Percentiles rank a stretch among this genome's conserved stretches.
These are phyloP conservation scores for Etheostoma nigrum DNA, from an alignment of 2,797 vertebrate species.

Conservation along the genomic window DNA sequence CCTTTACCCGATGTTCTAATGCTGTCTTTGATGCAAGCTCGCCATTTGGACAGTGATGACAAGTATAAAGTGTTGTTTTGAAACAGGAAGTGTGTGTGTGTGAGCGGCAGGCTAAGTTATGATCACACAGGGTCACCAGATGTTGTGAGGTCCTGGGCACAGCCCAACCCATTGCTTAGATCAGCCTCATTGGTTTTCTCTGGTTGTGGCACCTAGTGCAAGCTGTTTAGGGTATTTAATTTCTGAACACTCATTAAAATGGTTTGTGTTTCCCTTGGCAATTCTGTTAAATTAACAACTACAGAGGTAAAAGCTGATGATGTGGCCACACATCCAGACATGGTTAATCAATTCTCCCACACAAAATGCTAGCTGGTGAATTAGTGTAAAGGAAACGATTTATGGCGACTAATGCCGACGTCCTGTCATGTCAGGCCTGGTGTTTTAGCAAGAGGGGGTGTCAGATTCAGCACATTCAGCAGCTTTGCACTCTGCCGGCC, in stretches of 20 bases:
- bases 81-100: conserved; percentile 78
- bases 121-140: conserved; percentile 88
- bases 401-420: conserved; percentile 86
- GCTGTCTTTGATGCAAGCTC: conserved; percentile 73
- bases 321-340: conserved; percentile 87
- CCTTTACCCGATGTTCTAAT: conserved; percentile 70
- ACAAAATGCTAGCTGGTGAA: conserved; percentile 86
- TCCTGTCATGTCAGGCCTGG: conserved; percentile 88
- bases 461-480: conserved; percentile 90
- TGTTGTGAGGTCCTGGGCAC: conserved; percentile 82
- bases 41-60: conserved; percentile 80
- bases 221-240: conserved; percentile 89
- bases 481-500: conserved; percentile 81
- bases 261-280: conserved; percentile 89
- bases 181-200: conserved; percentile 87
- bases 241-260: conserved; percentile 90
- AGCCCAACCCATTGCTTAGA: conserved; percentile 83
- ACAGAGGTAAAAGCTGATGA: conserved; percentile 88
- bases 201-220: conserved; percentile 83
- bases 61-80: conserved; percentile 73
- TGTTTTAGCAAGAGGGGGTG: conserved; percentile 88
- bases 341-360: conserved; percentile 87
- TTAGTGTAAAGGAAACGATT: conserved; percentile 87
- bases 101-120: conserved; percentile 79
- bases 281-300: conserved; percentile 90